Evolutionary conservation across 53 echinoderm and acorn worm genomes (phyloP).

Genomic region (Luidia sarsii): DNA sequence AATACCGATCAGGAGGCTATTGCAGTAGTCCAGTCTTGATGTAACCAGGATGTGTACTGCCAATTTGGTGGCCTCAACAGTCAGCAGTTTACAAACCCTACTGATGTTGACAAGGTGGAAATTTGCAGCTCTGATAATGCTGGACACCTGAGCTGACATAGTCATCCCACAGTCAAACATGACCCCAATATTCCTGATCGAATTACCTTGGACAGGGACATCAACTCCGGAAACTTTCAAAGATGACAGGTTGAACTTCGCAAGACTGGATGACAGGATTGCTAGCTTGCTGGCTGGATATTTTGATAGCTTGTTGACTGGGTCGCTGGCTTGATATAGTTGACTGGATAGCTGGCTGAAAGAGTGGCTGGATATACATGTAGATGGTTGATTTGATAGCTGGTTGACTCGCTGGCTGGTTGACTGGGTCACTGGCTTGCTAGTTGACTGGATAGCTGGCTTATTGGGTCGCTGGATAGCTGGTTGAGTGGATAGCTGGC

Average conservation of each 20-base stretch:
- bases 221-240: not conserved
- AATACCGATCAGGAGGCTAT: slow-evolving; percentile 30
- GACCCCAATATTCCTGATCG: not conserved
- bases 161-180: slow-evolving; percentile 31
- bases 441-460: no score
- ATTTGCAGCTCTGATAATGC: slow-evolving; percentile 43
- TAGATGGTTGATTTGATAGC: no score
- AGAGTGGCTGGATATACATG: no score
- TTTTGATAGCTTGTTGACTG: no score
- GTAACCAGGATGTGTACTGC: slow-evolving; percentile 41
- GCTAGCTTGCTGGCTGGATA: no score
- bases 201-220: not conserved
- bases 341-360: no score
- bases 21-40: slow-evolving; percentile 40
- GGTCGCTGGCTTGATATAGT: no score
- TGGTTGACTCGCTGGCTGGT: no score
- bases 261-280: no score
- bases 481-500: no score
- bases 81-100: slow-evolving; percentile 33
- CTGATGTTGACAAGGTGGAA: slow-evolving; percentile 45
- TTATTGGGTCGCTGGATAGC: no score
- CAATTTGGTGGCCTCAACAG: slow-evolving; percentile 26
- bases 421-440: no score
- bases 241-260: slow-evolving; percentile 16
- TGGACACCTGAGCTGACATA: slow-evolving; percentile 41